Percentiles rank a stretch among this genome's conserved stretches.
These are phyloP conservation scores for Phocoena sinus DNA, from an alignment of 2,113 vertebrate species.

Conservation along the genomic window DNA sequence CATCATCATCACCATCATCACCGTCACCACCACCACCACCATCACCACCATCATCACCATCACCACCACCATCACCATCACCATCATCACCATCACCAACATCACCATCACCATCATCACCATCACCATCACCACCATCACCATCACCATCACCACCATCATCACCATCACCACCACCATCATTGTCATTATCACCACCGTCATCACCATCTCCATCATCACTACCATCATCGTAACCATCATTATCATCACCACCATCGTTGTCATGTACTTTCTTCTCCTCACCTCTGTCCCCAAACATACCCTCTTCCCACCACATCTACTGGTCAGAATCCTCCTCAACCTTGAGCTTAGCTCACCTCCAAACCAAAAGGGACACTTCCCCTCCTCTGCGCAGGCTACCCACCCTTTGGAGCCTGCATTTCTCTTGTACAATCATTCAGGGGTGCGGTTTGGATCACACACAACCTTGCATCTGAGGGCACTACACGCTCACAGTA, in stretches of 20 bases:
- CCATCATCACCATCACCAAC: accelerated
- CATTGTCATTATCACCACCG: accelerated
- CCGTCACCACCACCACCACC: accelerated
- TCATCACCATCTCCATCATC: accelerated
- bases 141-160: accelerated
- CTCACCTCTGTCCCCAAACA: neutral
- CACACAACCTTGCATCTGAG: neutral
- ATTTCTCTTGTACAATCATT: accelerated
- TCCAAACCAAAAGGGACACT: neutral
- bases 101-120: accelerated
- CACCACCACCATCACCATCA: accelerated
- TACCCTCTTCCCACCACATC: neutral
- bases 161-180: accelerated
- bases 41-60: accelerated
- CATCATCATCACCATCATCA: accelerated
- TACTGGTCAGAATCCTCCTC: neutral
- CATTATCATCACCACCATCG: accelerated
- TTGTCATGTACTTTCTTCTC: neutral
- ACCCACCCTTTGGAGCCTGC: neutral
- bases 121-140: accelerated
- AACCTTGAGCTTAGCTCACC: neutral
- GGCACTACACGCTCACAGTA: neutral
- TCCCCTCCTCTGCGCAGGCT: too few relatives aligned
- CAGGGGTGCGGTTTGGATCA: neutral
- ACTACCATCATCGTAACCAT: accelerated